These are phyloP conservation scores for Protonibea diacanthus DNA, from an alignment of 2,797 vertebrate genomes.

Conservation along the genomic window DNA sequence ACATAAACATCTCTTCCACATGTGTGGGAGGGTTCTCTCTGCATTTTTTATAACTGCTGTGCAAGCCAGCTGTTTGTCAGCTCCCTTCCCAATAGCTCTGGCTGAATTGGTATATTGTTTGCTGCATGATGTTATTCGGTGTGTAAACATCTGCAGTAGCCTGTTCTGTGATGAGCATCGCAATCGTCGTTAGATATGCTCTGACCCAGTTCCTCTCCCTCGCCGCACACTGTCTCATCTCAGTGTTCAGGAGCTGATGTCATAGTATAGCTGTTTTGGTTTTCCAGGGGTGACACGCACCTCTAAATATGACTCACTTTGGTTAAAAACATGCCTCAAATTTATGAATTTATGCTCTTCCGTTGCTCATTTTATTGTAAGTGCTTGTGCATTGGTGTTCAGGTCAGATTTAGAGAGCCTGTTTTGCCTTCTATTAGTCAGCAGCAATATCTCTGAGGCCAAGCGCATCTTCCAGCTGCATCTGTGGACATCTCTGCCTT, in stretches of 20 bases:
- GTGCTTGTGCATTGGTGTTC: not conserved
- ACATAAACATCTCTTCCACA: conserved; percentile 27
- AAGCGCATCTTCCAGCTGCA: conserved; percentile 47
- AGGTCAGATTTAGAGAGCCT: conserved; percentile 9
- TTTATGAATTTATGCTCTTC: not conserved
- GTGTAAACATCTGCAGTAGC: conserved; percentile 77
- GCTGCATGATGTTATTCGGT: conserved; percentile 62
- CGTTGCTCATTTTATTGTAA: not conserved
- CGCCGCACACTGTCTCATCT: conserved; percentile 33
- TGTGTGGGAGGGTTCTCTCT: conserved; percentile 44
- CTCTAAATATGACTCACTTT: not conserved
- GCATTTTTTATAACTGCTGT: conserved; percentile 53
- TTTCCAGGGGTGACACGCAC: conserved; percentile 20
- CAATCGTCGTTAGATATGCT: conserved; percentile 53
- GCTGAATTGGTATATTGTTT: conserved; percentile 38
- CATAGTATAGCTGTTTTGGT: conserved; percentile 19
- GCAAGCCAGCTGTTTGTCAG: conserved; percentile 61
- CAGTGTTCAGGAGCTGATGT: conserved; percentile 31
- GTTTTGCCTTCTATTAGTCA: conserved; percentile 35
- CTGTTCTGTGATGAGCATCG: conserved; percentile 56
- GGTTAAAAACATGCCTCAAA: not conserved
- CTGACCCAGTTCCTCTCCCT: conserved; percentile 70
- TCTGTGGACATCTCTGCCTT: conserved; percentile 20
- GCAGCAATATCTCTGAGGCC: conserved; percentile 18
- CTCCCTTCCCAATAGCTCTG: conserved; percentile 10